Evolutionary conservation across 1,140 invertebrate genomes (phyloP).

Genomic region (Philaenus spumarius): DNA sequence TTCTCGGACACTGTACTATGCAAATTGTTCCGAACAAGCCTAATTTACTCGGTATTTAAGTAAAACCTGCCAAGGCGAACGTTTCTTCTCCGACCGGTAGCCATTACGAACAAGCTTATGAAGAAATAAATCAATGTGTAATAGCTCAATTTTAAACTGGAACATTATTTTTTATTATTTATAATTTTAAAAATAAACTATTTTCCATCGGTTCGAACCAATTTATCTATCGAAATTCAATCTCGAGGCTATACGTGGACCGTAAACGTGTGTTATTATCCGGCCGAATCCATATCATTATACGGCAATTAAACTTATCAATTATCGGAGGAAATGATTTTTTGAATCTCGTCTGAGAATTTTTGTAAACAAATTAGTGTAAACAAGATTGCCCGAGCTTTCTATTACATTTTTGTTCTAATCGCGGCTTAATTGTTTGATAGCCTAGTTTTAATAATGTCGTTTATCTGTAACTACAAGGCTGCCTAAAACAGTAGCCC

Average conservation of each 20-base stretch:
- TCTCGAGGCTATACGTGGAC: background rate
- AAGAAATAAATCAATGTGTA: constrained; percentile 17
- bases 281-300: constrained; percentile 37
- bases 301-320: constrained; percentile 22
- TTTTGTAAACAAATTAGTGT: constrained; percentile 18
- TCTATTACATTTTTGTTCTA: constrained; percentile 11
- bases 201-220: constrained; percentile 7
- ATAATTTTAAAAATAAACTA: constrained; percentile 13
- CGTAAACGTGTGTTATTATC: constrained; percentile 9
- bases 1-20: too few species aligned
- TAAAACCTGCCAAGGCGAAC: constrained; percentile 1
- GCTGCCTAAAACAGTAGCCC: constrained; percentile 3
- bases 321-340: constrained; percentile 1
- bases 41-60: constrained; percentile 7
- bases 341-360: background rate
- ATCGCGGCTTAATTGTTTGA: constrained; percentile 5
- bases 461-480: too few species aligned
- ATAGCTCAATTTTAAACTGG: constrained; percentile 12
- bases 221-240: constrained; percentile 13
- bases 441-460: too few species aligned
- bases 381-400: constrained; percentile 6
- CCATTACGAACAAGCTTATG: constrained; percentile 14
- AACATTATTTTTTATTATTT: constrained; percentile 17
- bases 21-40: too few species aligned
- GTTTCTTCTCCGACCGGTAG: background rate